A percentile compares a stretch with the other conserved stretches of the same genome.
Conservation (phyloP, 1,140 invertebrate genomes). For the Globodera ellingtonae region DNA sequence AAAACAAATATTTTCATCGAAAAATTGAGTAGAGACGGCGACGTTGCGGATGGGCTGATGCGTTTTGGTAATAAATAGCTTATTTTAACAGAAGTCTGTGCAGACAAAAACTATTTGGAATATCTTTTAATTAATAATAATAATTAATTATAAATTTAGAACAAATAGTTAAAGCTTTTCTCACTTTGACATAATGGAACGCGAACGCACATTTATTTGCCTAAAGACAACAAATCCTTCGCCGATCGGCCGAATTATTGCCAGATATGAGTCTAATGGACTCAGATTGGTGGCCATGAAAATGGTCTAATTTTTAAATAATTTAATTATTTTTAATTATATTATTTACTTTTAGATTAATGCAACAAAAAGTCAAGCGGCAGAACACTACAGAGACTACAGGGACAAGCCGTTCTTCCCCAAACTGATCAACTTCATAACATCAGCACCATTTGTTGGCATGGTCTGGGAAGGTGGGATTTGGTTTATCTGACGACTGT, state of each 20-base stretch:
- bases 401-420: conserved; percentile 85
- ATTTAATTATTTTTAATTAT: neutral
- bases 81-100: too few relatives aligned
- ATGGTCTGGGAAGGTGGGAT: conserved; percentile 84
- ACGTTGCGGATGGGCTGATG: neutral
- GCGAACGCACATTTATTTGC: neutral
- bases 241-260: neutral
- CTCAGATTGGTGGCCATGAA: neutral
- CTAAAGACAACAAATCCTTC: neutral
- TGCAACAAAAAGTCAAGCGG: conserved; percentile 67
- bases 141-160: too few relatives aligned
- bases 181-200: neutral
- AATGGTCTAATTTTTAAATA: neutral
- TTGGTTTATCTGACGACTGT: conserved; percentile 61
- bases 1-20: neutral
- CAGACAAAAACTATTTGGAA: too few relatives aligned
- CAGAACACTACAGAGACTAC: conserved; percentile 79
- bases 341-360: neutral
- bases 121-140: too few relatives aligned
- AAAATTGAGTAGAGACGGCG: neutral
- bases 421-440: conserved; percentile 92
- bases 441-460: conserved; percentile 90
- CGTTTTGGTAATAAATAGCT: neutral
- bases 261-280: neutral
- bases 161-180: too few relatives aligned